Base-by-base conservation (phyloP, 2,888 invertebrate genomes). In the Notodonta dromedarius region DNA sequence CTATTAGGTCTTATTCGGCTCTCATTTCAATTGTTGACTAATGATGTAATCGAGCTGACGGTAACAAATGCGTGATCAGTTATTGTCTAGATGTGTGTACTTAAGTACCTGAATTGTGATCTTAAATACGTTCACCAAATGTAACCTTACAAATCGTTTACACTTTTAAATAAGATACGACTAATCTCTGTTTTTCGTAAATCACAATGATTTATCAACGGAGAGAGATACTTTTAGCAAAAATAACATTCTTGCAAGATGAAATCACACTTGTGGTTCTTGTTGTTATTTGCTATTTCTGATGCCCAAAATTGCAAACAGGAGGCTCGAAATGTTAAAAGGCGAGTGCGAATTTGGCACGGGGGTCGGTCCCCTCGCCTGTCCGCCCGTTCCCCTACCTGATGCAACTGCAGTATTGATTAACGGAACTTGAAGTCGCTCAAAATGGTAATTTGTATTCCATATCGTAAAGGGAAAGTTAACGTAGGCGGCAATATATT, bases 341-440 rank as follows among this genome's bases (percentile, higher is more conserved):
- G 77, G 79, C 70, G 77, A 75, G 77, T 67, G 83, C 80, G 73
- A 86, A 86, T 87, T 86, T 77, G 80, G 78, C 74, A 72, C 67
- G 77, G 82, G 91, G 92, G 92, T 90, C 79, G 76, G 71, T 82
- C 86, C 86, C 86, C 82, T 80, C 76, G 67, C 44, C 57, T 51
- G 61, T 12, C 61, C 54, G 8, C 66, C 58, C 54, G 67, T 71
- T 81, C 85, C 88, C 87, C 86, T 80, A 82, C 80, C 82, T 78
- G 77, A 76, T 86, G 83, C 86, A 84, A 85, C 78, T 91, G 90
- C 91, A 91, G 88, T 92, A 91, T 93, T 88, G 92, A 93, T 93
- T 87, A 86, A 85, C 80, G 71, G 69, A 76, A 81, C 79, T 82
- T 76, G 77, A 81, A 74, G 74, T 69, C 74, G 70, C 67, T 73